Base-by-base conservation (phyloP, 2,888 invertebrate genomes). In the Drosophila austrosaltans region DNA sequence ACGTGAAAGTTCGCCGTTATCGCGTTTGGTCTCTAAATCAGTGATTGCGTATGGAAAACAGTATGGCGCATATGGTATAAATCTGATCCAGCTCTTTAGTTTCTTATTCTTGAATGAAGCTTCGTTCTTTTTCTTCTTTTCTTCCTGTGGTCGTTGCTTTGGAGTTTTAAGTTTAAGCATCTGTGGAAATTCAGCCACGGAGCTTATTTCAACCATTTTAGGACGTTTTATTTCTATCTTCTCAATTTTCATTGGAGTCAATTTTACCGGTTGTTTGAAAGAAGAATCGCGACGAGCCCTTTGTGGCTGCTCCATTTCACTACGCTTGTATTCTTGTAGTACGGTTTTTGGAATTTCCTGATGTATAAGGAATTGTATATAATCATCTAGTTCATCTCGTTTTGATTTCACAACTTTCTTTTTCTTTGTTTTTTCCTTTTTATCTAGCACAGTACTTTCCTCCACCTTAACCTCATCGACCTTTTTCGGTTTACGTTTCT, bases 1-100 rank as follows among this genome's bases (percentile, higher is more conserved):
- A 86, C 95, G 93, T 0, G 96, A 96, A 59, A 96, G 90, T 78
- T 95, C 94, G 25, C 95, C 96, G 76, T 93, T 94, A 86, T 95
- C 94, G 75, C 94, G 94, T 53, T 94, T 83, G 57, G 94, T 94
- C 73, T 94, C 93, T 12, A 89, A 48, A 2, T 89, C 78, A 12
- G 75, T 79, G 10, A 87, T 74, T 5, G 71, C 76, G 39, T 85
- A 86, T 5, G 87, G 89, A 75, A 90, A 91, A 54, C 89, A 91
- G 70, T 93, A 92, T 3, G 96, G 94, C 12, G 96, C 95, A 93
- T 94, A 96, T 72, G 95, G 95, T 58, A 92, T 91, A 79, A 93
- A 93, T 53, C 92, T 93, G n/a, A 96, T 95, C 77, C 95, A 93
- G 90, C 96, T 96, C 86, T 95, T 96, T 0, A 96, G 92, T 86